Percentiles rank a stretch among this genome's conserved stretches.
These are phyloP conservation scores for Lypha dubia DNA, from an alignment of 2,888 invertebrate genomes.

Conservation along the genomic window DNA sequence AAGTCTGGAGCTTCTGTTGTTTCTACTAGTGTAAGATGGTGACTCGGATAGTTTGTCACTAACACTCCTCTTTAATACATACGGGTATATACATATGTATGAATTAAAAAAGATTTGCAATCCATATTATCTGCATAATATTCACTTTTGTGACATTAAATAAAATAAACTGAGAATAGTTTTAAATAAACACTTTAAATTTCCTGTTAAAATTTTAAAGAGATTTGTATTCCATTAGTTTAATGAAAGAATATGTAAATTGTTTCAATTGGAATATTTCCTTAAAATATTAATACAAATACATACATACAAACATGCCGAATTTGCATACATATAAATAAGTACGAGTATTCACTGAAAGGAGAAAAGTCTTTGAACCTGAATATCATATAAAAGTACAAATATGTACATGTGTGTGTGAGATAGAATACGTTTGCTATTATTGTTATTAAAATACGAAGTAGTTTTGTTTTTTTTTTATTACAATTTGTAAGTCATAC, in stretches of 20 bases:
- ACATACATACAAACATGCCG: not conserved
- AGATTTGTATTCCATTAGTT: slow-evolving; percentile 55
- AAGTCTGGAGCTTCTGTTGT: no score
- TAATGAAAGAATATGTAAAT: slow-evolving; percentile 57
- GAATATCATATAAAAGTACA: slow-evolving; percentile 33
- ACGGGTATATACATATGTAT: no score
- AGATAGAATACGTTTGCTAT: slow-evolving; percentile 42
- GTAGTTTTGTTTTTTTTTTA: slow-evolving; percentile 37
- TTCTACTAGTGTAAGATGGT: no score
- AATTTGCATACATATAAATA: not conserved
- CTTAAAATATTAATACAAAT: slow-evolving; percentile 35
- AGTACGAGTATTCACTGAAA: no score
- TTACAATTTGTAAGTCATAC: slow-evolving; percentile 23
- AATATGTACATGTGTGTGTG: not conserved
- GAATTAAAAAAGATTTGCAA: no score
- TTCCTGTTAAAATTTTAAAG: slow-evolving; percentile 1
- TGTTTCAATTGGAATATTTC: slow-evolving; percentile 47
- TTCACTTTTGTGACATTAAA: not conserved
- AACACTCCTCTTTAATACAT: no score
- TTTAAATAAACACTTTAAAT: slow-evolving; percentile 31
- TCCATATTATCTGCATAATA: no score
- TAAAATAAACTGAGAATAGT: slow-evolving; percentile 30
- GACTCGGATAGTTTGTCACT: no score
- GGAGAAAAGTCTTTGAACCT: slow-evolving; percentile 46
- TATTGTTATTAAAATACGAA: slow-evolving; percentile 62